A percentile compares a stretch with the other conserved stretches of the same genome.
Conservation (phyloP, 1,140 invertebrate genomes). For the Drosophila oshimai region DNA sequence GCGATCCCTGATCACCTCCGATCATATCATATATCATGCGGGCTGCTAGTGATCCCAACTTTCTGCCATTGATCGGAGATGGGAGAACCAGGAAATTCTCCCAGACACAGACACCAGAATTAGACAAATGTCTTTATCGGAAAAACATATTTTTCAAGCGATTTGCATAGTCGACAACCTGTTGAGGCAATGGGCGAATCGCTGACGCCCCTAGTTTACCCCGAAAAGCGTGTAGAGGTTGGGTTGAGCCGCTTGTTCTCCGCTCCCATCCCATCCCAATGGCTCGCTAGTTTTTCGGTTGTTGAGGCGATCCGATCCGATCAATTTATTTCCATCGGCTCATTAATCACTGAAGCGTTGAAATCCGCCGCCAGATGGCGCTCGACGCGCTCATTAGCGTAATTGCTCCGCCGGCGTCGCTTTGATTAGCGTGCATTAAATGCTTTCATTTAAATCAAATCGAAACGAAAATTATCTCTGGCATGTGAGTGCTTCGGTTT, state of each 20-base stretch:
- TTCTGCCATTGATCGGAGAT: conserved; percentile 57
- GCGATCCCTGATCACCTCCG: background rate
- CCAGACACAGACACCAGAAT: conserved; percentile 31
- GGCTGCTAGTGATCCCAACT: conserved; percentile 35
- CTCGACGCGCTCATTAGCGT: conserved; percentile 74
- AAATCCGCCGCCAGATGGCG: conserved; percentile 73
- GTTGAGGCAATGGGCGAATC: conserved; percentile 17
- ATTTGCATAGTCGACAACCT: conserved; percentile 42
- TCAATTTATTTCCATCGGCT: conserved; percentile 67
- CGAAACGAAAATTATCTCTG: conserved; percentile 48
- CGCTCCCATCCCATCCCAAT: conserved; percentile 2
- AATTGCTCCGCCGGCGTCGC: conserved; percentile 63
- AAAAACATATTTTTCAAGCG: conserved; percentile 2
- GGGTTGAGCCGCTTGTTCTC: conserved; percentile 29
- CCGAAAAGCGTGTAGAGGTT: conserved; percentile 46
- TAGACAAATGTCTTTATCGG: conserved; percentile 38
- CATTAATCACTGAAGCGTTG: conserved; percentile 79
- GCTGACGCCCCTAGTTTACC: conserved; percentile 31
- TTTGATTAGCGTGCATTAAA: conserved; percentile 80
- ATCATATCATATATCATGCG: conserved; percentile 51
- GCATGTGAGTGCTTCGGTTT: background rate
- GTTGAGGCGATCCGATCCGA: conserved; percentile 46
- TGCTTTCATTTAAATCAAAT: conserved; percentile 80
- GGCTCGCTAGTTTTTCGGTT: conserved; percentile 20
- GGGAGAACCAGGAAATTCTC: conserved; percentile 10